Conservation (phyloP, 2,888 invertebrate species). For the Lathronympha strigana region DNA sequence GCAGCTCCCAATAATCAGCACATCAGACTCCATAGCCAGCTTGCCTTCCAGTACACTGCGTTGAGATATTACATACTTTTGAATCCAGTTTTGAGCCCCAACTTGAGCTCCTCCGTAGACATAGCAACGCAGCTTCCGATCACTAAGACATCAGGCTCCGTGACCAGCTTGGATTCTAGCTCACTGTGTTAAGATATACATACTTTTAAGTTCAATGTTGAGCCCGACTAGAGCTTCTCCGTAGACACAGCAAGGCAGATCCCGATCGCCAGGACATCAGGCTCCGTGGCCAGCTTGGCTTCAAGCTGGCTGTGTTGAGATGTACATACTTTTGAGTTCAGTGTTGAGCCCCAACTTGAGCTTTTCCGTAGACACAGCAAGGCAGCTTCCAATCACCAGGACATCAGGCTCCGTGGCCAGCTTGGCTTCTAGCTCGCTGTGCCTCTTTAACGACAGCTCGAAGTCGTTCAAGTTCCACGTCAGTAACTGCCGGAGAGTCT, state of each 20-base stretch:
- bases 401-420: conserved; percentile 89
- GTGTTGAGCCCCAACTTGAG: conserved; percentile 93
- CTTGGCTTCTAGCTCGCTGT: conserved; percentile 90
- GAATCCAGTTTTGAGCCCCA: no score
- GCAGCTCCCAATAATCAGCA: no score
- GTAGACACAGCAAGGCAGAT: conserved; percentile 76
- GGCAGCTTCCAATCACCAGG: conserved; percentile 88
- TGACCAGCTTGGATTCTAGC: no score
- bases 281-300: conserved; percentile 89
- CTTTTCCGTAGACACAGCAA: conserved; percentile 92
- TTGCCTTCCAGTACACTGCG: no score
- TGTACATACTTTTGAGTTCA: conserved; percentile 88
- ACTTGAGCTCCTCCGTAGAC: no score
- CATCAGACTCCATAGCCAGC: no score
- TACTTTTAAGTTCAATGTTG: conserved; percentile 91
- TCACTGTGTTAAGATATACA: not conserved
- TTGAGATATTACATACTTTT: no score
- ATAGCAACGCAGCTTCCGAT: no score
- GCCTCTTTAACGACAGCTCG: conserved; percentile 88
- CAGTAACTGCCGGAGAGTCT: conserved; percentile 90
- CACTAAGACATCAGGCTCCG: no score
- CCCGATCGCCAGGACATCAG: conserved; percentile 84
- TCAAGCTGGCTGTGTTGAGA: no score
- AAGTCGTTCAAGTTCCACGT: conserved; percentile 90
- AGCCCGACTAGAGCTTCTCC: conserved; percentile 93